These are phyloP conservation scores for Valencia hispanica DNA, from an alignment of 2,797 vertebrate genomes.

Conservation along the genomic window DNA sequence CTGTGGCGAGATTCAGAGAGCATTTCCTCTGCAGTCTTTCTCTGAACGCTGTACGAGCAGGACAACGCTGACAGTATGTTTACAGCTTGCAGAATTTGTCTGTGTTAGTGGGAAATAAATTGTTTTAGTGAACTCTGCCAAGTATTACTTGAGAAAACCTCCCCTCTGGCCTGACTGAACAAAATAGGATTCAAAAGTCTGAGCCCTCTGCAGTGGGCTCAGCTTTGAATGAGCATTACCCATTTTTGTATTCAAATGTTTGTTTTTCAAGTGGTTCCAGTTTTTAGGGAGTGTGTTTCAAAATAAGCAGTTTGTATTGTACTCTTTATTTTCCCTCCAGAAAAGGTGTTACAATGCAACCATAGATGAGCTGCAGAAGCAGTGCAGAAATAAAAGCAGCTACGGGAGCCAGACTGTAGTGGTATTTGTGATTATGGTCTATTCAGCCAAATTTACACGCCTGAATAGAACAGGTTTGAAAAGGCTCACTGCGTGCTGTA, in stretches of 20 bases:
- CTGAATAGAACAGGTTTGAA: not conserved
- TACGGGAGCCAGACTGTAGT: not conserved
- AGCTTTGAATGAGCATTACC: slow-evolving; percentile 11
- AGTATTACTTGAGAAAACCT: slow-evolving; percentile 13
- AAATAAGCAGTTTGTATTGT: not conserved
- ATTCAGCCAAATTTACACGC: not conserved
- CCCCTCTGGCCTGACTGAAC: not conserved
- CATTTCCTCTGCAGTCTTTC: slow-evolving; percentile 47
- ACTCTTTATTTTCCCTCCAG: not conserved
- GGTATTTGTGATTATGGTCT: not conserved
- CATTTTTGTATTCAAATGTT: too few relatives aligned
- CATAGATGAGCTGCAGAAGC: not conserved
- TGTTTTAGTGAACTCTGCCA: slow-evolving; percentile 10
- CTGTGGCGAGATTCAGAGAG: slow-evolving; percentile 51
- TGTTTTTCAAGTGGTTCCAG: too few relatives aligned
- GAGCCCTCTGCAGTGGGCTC: slow-evolving; percentile 11
- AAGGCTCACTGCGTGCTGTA: not conserved
- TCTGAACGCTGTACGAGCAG: slow-evolving; percentile 42
- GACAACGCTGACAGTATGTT: slow-evolving; percentile 34
- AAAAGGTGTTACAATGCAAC: not conserved
- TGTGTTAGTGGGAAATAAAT: slow-evolving; percentile 5
- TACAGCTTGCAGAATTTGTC: slow-evolving; percentile 30
- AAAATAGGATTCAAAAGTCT: slow-evolving; percentile 31
- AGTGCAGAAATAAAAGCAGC: not conserved
- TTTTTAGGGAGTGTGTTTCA: slow-evolving; percentile 17